These are phyloP conservation scores for Sussaba pulchella DNA, from an alignment of 2,888 invertebrate genomes.

Conservation along the genomic window DNA sequence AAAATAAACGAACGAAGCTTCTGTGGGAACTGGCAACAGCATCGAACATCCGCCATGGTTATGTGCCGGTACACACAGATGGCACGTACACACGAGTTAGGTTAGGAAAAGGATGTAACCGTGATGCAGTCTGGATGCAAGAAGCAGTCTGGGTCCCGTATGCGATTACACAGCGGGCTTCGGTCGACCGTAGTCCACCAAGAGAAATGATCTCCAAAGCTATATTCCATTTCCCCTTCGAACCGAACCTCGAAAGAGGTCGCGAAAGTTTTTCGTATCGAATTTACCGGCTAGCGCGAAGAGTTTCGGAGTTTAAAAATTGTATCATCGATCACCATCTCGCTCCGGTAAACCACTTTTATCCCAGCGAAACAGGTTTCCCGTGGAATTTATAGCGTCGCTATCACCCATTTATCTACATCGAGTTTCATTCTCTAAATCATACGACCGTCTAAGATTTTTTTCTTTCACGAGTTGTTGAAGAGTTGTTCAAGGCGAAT, in stretches of 20 bases:
- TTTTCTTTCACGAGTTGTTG: neutral
- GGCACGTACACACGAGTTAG: neutral
- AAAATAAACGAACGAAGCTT: slow-evolving; percentile 49
- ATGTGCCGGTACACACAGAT: neutral
- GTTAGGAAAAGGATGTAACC: slow-evolving; percentile 39
- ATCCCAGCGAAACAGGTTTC: neutral
- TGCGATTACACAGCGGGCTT: slow-evolving; percentile 45
- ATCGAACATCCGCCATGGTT: slow-evolving; percentile 7
- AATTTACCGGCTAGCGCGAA: slow-evolving; percentile 17
- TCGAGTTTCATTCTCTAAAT: neutral
- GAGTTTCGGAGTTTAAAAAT: neutral
- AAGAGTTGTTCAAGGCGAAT: too few species aligned
- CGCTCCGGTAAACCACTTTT: slow-evolving; percentile 1
- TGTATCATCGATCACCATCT: slow-evolving; percentile 17
- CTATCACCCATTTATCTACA: neutral
- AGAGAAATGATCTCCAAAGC: slow-evolving; percentile 62
- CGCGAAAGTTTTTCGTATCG: slow-evolving; percentile 45
- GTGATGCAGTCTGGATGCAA: slow-evolving; percentile 38
- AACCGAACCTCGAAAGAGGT: slow-evolving; percentile 55
- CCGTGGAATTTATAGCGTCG: neutral
- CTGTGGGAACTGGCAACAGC: slow-evolving; percentile 24
- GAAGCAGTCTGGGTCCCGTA: slow-evolving; percentile 52
- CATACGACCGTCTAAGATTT: neutral
- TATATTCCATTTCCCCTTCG: slow-evolving; percentile 66
- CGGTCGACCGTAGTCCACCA: slow-evolving; percentile 27